Percentiles rank a stretch among this genome's conserved stretches.
Evolutionary conservation across 2,113 vertebrate species (phyloP).

Genomic region (Axis porcinus): DNA sequence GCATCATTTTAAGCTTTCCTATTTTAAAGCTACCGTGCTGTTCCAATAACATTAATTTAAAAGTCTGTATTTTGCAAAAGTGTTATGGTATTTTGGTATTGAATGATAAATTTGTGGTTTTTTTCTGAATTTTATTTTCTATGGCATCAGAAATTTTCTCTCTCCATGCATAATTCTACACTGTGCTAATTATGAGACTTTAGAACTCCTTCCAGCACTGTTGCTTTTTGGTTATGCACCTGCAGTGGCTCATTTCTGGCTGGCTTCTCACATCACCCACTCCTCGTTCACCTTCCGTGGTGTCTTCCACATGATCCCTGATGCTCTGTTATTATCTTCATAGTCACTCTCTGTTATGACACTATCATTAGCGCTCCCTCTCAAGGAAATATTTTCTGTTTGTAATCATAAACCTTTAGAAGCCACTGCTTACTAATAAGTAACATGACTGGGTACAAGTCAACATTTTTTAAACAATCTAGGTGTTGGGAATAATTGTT

Average conservation of each 20-base stretch:
- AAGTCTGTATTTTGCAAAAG: background rate
- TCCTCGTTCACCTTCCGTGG: accelerated
- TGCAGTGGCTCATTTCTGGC: background rate
- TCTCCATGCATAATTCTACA: accelerated
- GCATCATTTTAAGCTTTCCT: background rate
- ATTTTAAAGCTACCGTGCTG: background rate
- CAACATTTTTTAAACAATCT: background rate
- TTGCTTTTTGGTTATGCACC: accelerated
- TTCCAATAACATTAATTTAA: background rate
- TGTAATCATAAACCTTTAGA: background rate
- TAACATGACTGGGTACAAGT: background rate
- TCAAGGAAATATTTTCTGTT: background rate
- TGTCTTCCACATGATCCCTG: too few relatives aligned
- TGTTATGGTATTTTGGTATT: background rate
- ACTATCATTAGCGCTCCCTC: background rate
- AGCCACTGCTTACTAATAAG: background rate
- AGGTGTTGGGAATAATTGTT: background rate
- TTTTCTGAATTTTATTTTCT: background rate
- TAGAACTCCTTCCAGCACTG: background rate
- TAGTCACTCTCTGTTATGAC: background rate
- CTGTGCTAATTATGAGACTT: background rate
- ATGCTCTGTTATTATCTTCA: too few relatives aligned
- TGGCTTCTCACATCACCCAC: background rate
- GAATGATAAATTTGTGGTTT: background rate
- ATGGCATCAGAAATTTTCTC: background rate